phyloP scores from a whole-genome alignment of 2,888 invertebrate species.

The Phyllotreta striolata region DNA sequence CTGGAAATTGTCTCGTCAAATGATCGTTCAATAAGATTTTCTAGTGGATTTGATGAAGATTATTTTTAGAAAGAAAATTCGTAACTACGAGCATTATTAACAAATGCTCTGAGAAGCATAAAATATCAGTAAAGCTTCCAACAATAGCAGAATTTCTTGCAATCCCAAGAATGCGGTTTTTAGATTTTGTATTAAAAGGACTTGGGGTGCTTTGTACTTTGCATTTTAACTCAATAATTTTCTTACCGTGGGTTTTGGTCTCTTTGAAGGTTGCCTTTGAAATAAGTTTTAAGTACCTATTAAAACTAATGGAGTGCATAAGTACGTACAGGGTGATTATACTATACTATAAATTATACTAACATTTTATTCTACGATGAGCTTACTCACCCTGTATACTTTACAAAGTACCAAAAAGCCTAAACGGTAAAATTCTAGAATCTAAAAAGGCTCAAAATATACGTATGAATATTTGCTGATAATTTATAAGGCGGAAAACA shows the following conservation, averaged over 20 bases:
- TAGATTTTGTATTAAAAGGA: constrained; percentile 7
- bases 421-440: background rate
- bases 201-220: background rate
- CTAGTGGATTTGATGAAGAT: too few relatives aligned
- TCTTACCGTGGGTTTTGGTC: background rate
- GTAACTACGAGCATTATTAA: too few relatives aligned
- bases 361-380: too few relatives aligned
- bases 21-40: too few relatives aligned
- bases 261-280: background rate
- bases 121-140: background rate
- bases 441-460: constrained; percentile 1
- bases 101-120: too few relatives aligned
- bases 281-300: background rate
- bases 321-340: too few relatives aligned
- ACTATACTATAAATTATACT: too few relatives aligned
- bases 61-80: too few relatives aligned
- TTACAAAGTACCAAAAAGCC: background rate
- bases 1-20: too few relatives aligned
- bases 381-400: too few relatives aligned
- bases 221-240: constrained; percentile 7
- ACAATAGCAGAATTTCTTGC: background rate
- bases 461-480: background rate
- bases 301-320: too few relatives aligned
- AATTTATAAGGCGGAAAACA: background rate
- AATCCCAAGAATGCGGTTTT: constrained; percentile 1